A percentile compares a stretch with the other conserved stretches of the same genome.
These are phyloP conservation scores for Gryon sp. DNA, from an alignment of 1,140 invertebrate species.

Conservation along the genomic window DNA sequence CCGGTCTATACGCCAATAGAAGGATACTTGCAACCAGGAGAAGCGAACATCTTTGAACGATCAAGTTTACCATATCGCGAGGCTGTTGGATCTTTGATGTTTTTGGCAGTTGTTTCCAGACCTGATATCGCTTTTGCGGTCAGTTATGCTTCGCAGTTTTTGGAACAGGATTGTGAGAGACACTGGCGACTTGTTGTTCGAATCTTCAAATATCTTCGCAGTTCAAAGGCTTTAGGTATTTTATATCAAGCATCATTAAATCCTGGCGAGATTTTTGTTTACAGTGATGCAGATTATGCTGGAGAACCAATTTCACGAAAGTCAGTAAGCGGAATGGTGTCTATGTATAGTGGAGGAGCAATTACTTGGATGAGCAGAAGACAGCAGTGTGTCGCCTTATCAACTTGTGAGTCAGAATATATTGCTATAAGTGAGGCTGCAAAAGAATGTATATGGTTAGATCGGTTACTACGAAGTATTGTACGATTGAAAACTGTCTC, in stretches of 20 bases:
- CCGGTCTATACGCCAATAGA: slow-evolving; percentile 11
- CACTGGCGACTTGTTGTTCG: slow-evolving; percentile 65
- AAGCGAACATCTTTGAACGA: not conserved
- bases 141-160: slow-evolving; percentile 60
- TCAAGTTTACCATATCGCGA: slow-evolving; percentile 62
- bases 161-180: slow-evolving; percentile 45
- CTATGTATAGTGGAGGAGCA: slow-evolving; percentile 21
- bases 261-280: not conserved
- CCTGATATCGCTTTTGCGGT: slow-evolving; percentile 74
- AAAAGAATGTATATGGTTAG: slow-evolving; percentile 47
- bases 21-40: slow-evolving; percentile 11
- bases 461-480: slow-evolving; percentile 17
- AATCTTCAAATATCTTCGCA: slow-evolving; percentile 65
- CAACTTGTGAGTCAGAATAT: slow-evolving; percentile 72
- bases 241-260: slow-evolving; percentile 8
- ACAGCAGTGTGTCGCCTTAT: slow-evolving; percentile 58
- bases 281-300: slow-evolving; percentile 32
- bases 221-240: slow-evolving; percentile 12
- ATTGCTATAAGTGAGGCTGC: slow-evolving; percentile 51
- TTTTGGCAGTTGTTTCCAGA: slow-evolving; percentile 66
- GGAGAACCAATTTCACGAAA: slow-evolving; percentile 7
- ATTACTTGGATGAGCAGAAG: slow-evolving; percentile 66
- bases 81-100: slow-evolving; percentile 71
- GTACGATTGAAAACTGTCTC: not conserved
- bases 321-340: slow-evolving; percentile 35